Evolutionary conservation across 2,888 invertebrate species (phyloP).

Genomic region (Drosophila suboccidentalis): DNA sequence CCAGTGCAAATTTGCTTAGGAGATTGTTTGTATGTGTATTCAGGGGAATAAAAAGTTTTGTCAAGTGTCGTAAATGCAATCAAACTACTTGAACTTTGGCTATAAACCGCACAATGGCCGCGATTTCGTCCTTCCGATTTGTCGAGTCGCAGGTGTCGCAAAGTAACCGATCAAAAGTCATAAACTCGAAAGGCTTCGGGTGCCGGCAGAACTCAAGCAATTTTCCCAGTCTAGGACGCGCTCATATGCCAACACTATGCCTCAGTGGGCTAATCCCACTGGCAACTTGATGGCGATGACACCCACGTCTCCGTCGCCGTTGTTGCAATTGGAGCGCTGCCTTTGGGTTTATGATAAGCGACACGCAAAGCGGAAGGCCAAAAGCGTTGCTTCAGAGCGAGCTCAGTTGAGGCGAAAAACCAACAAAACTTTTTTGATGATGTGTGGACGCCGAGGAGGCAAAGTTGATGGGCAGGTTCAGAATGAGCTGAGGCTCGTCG

Average conservation of each 20-base stretch:
- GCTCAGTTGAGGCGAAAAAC: slow-evolving; percentile 53
- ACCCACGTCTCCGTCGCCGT: slow-evolving; percentile 75
- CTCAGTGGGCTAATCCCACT: background rate
- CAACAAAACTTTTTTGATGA: slow-evolving; percentile 70
- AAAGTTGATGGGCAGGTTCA: slow-evolving; percentile 38
- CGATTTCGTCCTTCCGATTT: slow-evolving; percentile 24
- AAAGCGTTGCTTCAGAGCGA: slow-evolving; percentile 27
- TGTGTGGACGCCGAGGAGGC: slow-evolving; percentile 49
- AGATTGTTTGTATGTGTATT: background rate
- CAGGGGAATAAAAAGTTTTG: slow-evolving; percentile 16
- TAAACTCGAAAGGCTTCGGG: slow-evolving; percentile 72
- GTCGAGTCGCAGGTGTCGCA: slow-evolving; percentile 60
- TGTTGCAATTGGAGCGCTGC: slow-evolving; percentile 75
- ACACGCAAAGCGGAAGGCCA: slow-evolving; percentile 73
- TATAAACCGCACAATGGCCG: slow-evolving; percentile 60
- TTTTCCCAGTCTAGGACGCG: slow-evolving; percentile 21
- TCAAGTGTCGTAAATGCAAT: slow-evolving; percentile 70
- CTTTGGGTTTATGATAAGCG: slow-evolving; percentile 76
- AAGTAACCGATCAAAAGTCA: slow-evolving; percentile 66
- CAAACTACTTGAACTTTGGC: slow-evolving; percentile 74
- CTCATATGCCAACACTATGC: slow-evolving; percentile 72
- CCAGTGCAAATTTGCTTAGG: background rate
- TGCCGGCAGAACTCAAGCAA: slow-evolving; percentile 45
- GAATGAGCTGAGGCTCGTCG: slow-evolving; percentile 46
- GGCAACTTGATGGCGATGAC: slow-evolving; percentile 68